Percentiles rank a stretch among this genome's conserved stretches.
phyloP scores from a whole-genome alignment of 1,140 invertebrate species.

The Papilio aristodemus region DNA sequence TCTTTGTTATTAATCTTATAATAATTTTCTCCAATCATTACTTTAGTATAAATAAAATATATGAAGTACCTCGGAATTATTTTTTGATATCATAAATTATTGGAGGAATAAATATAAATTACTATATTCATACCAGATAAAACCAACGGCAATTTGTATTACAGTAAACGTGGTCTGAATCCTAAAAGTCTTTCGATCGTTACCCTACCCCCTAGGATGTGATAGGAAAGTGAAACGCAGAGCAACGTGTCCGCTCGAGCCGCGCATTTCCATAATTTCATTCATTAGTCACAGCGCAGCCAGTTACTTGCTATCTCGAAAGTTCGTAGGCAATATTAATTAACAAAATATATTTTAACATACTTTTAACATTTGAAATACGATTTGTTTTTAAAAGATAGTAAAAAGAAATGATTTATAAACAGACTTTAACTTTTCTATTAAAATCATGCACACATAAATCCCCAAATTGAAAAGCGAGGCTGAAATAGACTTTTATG shows the following conservation, averaged over 20 bases:
- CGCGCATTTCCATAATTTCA: slow-evolving; percentile 61
- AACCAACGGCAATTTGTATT: neutral
- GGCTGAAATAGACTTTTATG: too few species aligned
- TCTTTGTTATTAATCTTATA: too few species aligned
- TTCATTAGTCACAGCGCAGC: slow-evolving; percentile 46
- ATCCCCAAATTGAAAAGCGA: too few species aligned
- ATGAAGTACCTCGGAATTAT: too few species aligned
- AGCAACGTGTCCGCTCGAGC: slow-evolving; percentile 27
- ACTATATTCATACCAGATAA: too few species aligned
- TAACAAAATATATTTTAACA: slow-evolving; percentile 40
- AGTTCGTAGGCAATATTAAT: slow-evolving; percentile 54
- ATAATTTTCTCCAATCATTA: too few species aligned
- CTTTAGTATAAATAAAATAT: too few species aligned
- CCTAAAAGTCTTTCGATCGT: neutral
- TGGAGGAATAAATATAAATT: too few species aligned
- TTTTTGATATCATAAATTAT: too few species aligned
- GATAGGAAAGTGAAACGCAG: slow-evolving; percentile 11
- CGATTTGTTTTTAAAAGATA: neutral
- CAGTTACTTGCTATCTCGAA: slow-evolving; percentile 51
- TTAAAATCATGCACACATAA: too few species aligned
- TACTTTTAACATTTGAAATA: neutral
- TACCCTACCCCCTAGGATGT: neutral
- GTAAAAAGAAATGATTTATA: too few species aligned
- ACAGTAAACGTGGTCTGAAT: neutral
- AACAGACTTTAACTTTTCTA: too few species aligned